A percentile compares a stretch with the other conserved stretches of the same genome.
Evolutionary conservation across 2,888 invertebrate species (phyloP).

Genomic region (Oscheius sp.): DNA sequence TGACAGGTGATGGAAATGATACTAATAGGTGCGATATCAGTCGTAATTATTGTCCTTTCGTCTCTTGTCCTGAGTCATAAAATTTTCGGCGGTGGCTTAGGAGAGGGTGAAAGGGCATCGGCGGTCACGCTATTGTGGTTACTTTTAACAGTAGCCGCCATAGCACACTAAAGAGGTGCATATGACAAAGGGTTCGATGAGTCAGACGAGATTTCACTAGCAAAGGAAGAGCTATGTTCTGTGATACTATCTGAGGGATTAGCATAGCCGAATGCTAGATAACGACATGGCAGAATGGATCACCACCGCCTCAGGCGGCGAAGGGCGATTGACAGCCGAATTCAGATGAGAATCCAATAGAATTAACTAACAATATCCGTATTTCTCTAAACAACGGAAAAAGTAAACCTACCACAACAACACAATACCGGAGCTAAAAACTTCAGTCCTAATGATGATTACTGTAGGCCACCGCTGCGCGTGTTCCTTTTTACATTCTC

Average conservation of each 20-base stretch:
- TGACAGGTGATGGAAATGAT: not conserved
- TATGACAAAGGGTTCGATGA: not conserved
- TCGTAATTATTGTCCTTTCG: slow-evolving; percentile 25
- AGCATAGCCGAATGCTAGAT: slow-evolving; percentile 29
- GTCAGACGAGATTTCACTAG: not conserved
- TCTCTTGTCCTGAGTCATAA: slow-evolving; percentile 23
- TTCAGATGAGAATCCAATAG: not conserved
- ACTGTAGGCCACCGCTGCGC: slow-evolving; percentile 24
- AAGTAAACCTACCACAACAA: no score
- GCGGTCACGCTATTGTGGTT: slow-evolving; percentile 18
- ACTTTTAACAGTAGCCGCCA: slow-evolving; percentile 5
- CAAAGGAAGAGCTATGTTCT: slow-evolving; percentile 4
- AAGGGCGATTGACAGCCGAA: slow-evolving; percentile 19
- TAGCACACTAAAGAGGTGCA: not conserved
- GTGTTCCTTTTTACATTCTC: slow-evolving; percentile 15
- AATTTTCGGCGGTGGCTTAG: slow-evolving; percentile 17
- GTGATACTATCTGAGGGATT: slow-evolving; percentile 30
- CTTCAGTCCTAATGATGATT: no score
- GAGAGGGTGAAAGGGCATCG: not conserved
- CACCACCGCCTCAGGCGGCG: slow-evolving; percentile 20
- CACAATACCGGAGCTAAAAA: no score
- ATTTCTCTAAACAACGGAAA: not conserved
- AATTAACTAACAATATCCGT: not conserved
- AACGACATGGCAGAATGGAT: slow-evolving; percentile 31
- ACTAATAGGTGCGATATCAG: slow-evolving; percentile 16